A percentile compares a stretch with the other conserved stretches of the same genome.
Conservation (phyloP, 2,113 vertebrate genomes). For the Pollachius pollachius region DNA sequence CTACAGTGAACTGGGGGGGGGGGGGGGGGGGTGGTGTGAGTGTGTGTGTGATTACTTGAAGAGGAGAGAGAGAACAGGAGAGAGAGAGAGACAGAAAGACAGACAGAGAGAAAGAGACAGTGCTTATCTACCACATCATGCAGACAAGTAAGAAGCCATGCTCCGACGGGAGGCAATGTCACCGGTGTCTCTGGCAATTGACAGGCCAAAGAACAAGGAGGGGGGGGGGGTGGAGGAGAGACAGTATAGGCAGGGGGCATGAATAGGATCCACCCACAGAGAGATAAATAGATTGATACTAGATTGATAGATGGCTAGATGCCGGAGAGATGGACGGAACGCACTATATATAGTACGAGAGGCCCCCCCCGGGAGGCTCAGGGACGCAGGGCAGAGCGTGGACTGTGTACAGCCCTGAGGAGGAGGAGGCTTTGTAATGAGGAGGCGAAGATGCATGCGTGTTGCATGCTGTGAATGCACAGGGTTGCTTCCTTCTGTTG, state of each 20-base stretch:
- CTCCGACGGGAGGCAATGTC: constrained; percentile 46
- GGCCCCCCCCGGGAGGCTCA: constrained; percentile 40
- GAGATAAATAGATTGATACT: too few species aligned
- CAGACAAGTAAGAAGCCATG: constrained; percentile 40
- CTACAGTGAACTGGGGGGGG: constrained; percentile 24
- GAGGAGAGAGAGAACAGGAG: not conserved
- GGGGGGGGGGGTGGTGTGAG: constrained; percentile 23
- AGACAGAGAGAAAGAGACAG: constrained; percentile 21
- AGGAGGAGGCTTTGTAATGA: constrained; percentile 54
- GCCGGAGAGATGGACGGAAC: too few species aligned
- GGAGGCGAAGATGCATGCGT: constrained; percentile 30
- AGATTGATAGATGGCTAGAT: constrained; percentile 6
- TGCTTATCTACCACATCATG: constrained; percentile 52
- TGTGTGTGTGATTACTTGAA: constrained; percentile 2
- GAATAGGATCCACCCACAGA: too few species aligned
- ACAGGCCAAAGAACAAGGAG: constrained; percentile 45
- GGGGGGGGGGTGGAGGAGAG: constrained; percentile 12
- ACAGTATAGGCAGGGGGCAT: constrained; percentile 3
- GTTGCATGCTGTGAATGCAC: constrained; percentile 41
- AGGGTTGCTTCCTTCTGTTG: constrained; percentile 59
- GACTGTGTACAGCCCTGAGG: constrained; percentile 47
- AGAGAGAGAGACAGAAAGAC: not conserved
- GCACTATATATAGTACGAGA: constrained; percentile 18
- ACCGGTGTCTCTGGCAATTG: constrained; percentile 30
- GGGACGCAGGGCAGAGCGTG: constrained; percentile 43